A percentile compares a stretch with the other conserved stretches of the same genome.
Conservation (phyloP, 2,113 vertebrate genomes). For the Plotosus lineatus region DNA sequence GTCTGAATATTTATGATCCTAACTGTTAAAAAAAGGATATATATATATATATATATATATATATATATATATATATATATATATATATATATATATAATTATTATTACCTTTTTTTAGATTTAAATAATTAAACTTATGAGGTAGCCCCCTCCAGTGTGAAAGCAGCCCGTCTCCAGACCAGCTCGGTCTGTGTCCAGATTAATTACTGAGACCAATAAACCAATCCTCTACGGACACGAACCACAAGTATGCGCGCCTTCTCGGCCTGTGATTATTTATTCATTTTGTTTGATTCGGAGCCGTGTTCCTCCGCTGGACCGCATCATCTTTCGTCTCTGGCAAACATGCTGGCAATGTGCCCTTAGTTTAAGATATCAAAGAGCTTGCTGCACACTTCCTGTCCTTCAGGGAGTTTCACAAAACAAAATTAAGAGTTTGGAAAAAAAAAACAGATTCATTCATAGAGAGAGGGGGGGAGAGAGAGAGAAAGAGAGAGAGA, state of each 20-base stretch:
- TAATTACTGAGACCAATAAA: constrained; percentile 72
- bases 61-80: too few relatives aligned
- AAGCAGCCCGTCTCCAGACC: constrained; percentile 58
- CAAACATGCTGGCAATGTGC: constrained; percentile 68
- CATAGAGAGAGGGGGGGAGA: constrained; percentile 40
- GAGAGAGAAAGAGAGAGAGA: too few relatives aligned
- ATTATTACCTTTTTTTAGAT: too few relatives aligned
- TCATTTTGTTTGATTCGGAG: constrained; percentile 78
- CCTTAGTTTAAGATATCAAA: constrained; percentile 80
- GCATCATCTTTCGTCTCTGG: constrained; percentile 68
- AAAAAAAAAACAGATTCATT: constrained; percentile 62
- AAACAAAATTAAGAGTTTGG: constrained; percentile 71
- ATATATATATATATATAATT: too few relatives aligned
- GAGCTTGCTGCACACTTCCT: constrained; percentile 67
- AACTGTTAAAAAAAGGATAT: too few relatives aligned
- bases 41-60: too few relatives aligned
- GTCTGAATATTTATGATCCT: too few relatives aligned
- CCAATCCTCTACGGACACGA: constrained; percentile 70
- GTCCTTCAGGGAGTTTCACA: constrained; percentile 71
- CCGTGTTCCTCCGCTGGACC: constrained; percentile 73
- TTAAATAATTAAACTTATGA: too few relatives aligned
- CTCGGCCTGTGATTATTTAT: constrained; percentile 77
- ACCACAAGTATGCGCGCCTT: constrained; percentile 75
- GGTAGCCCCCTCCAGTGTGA: too few relatives aligned
- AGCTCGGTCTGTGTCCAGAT: constrained; percentile 54